A percentile compares a stretch with the other conserved stretches of the same genome.
Evolutionary conservation across 2,113 vertebrate species (phyloP).

Genomic region (Corvus cornix): DNA sequence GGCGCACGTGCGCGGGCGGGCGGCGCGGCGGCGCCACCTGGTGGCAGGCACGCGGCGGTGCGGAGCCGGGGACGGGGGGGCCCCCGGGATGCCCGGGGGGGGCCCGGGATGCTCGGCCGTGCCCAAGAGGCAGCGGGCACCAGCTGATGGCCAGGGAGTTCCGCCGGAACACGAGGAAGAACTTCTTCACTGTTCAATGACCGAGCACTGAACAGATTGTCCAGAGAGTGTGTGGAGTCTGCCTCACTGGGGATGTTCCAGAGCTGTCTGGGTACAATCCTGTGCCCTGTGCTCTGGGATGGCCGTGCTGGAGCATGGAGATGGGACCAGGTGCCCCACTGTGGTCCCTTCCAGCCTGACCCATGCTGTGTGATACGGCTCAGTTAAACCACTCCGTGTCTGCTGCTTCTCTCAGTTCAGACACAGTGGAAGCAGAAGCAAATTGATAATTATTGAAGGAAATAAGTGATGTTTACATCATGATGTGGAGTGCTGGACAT

Average conservation of each 20-base stretch:
- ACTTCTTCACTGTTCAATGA: background rate
- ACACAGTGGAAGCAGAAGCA: background rate
- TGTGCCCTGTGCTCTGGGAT: background rate
- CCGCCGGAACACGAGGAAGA: background rate
- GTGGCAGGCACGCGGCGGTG: background rate
- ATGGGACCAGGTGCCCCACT: background rate
- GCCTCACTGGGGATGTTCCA: background rate
- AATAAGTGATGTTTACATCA: background rate
- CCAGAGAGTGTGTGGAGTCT: background rate
- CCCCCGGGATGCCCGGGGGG: background rate
- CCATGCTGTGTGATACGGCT: too few species aligned
- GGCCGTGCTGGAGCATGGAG: background rate
- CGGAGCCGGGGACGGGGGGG: background rate
- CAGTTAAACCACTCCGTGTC: background rate
- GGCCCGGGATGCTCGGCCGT: background rate
- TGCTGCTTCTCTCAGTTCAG: background rate
- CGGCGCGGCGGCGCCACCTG: background rate
- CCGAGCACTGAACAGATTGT: background rate
- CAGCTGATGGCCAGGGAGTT: background rate
- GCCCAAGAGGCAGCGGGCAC: background rate
- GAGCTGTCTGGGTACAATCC: accelerated
- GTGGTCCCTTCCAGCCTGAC: background rate
- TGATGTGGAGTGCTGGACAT: accelerated
- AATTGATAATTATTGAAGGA: background rate
- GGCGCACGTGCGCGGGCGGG: background rate